phyloP scores from a whole-genome alignment of 2,888 invertebrate species.

The Onchidella celtica region DNA sequence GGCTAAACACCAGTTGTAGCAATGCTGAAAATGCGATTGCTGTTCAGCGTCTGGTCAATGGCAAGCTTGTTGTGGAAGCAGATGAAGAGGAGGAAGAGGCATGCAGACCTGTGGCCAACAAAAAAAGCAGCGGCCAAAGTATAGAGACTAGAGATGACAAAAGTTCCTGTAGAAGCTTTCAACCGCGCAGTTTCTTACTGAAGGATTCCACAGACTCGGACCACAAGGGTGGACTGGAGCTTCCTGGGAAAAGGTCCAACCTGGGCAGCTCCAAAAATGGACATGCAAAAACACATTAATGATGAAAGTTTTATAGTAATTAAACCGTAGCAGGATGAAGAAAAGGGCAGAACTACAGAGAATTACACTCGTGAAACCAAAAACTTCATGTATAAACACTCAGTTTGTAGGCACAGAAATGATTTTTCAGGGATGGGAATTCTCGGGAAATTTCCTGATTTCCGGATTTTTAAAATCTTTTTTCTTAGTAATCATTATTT shows the following conservation, averaged over 20 bases:
- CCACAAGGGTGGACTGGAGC: neutral
- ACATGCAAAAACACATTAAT: constrained; percentile 29
- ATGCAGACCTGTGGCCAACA: no score
- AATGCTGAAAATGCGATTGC: neutral
- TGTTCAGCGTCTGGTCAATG: constrained; percentile 26
- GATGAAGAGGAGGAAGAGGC: neutral
- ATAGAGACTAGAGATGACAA: neutral
- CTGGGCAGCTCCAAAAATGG: neutral
- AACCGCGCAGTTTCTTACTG: neutral
- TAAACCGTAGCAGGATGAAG: no score
- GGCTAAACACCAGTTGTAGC: neutral
- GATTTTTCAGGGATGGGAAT: no score
- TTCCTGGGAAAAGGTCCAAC: neutral
- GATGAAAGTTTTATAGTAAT: neutral
- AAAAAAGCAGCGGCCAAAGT: neutral
- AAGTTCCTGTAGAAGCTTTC: neutral
- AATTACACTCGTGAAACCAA: no score
- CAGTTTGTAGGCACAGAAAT: no score
- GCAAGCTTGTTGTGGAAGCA: constrained; percentile 14
- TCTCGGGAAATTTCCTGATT: no score
- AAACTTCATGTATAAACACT: no score
- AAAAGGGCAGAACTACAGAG: no score
- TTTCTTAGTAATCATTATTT: no score
- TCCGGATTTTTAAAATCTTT: no score
- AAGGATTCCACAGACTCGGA: neutral